These are phyloP conservation scores for Coregonus sp. DNA, from an alignment of 2,797 vertebrate genomes.

Conservation along the genomic window DNA sequence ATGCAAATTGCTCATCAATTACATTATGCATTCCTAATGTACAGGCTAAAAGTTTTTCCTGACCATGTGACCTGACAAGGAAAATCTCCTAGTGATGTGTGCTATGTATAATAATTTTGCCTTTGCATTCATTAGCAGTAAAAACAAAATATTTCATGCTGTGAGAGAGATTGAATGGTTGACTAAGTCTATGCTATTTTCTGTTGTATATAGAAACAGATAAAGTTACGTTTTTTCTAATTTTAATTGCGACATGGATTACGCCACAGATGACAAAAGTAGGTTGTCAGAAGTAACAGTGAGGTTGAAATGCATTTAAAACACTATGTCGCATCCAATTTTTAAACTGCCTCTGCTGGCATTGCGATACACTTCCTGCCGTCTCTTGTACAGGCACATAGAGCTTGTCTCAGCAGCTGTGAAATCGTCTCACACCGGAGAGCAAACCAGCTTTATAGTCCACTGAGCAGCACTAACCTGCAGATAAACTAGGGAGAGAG, in stretches of 20 bases:
- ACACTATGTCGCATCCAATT: slow-evolving; percentile 35
- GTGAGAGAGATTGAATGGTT: neutral
- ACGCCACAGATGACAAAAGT: slow-evolving; percentile 26
- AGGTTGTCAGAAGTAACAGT: slow-evolving; percentile 22
- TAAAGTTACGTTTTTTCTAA: slow-evolving; percentile 26
- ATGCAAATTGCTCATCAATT: neutral
- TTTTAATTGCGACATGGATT: slow-evolving; percentile 22
- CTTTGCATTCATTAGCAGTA: neutral
- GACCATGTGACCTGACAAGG: neutral
- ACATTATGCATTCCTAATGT: neutral
- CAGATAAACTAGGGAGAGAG: slow-evolving; percentile 39
- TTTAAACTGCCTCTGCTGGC: slow-evolving; percentile 24
- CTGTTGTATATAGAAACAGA: slow-evolving; percentile 19
- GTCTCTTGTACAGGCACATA: slow-evolving; percentile 1
- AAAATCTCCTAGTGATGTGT: neutral
- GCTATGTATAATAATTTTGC: neutral
- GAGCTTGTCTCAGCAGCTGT: slow-evolving; percentile 44
- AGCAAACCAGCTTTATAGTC: slow-evolving; percentile 50
- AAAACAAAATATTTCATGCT: neutral
- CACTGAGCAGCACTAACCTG: slow-evolving; percentile 44
- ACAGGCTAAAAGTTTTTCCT: neutral
- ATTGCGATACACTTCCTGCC: neutral
- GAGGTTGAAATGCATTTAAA: slow-evolving; percentile 32
- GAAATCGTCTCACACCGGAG: slow-evolving; percentile 43
- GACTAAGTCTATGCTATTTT: neutral